phyloP scores from a whole-genome alignment of 2,113 vertebrate genomes.

The Panthera tigris region DNA sequence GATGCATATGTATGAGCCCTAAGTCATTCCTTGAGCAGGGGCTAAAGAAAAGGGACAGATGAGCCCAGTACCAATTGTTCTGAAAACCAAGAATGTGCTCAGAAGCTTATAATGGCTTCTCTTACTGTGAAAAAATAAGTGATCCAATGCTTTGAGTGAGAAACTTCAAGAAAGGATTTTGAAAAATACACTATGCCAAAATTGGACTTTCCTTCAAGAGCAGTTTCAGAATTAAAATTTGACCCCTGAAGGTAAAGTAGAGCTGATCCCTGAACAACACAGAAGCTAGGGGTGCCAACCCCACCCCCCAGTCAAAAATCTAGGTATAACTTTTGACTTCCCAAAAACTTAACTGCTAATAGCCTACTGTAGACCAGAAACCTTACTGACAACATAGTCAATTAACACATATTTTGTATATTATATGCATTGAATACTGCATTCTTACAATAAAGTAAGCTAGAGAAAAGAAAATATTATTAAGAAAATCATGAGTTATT shows the following conservation, averaged over 20 bases:
- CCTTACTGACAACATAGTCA: neutral
- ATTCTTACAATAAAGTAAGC: neutral
- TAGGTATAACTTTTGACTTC: neutral
- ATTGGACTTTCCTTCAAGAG: neutral
- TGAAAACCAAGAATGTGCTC: neutral
- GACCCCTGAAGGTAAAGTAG: neutral
- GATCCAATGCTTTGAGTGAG: neutral
- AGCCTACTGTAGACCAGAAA: neutral
- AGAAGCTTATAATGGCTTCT: neutral
- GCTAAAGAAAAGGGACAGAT: neutral
- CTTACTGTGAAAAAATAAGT: neutral
- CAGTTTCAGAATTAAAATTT: neutral
- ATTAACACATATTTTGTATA: neutral
- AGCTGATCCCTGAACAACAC: neutral
- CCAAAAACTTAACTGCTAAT: neutral
- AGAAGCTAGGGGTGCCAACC: neutral
- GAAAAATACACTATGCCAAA: neutral
- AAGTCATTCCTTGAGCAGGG: neutral
- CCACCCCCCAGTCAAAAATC: neutral
- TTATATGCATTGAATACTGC: neutral
- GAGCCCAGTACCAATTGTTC: neutral
- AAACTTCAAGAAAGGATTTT: neutral
- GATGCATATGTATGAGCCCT: rapidly evolving
- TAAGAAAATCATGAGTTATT: neutral
- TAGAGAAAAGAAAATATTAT: neutral